Evolutionary conservation across 1,140 invertebrate species (phyloP), one percentile per base, ranked within the genome.

Genomic region (Diachasmimorpha longicaudata): DNA sequence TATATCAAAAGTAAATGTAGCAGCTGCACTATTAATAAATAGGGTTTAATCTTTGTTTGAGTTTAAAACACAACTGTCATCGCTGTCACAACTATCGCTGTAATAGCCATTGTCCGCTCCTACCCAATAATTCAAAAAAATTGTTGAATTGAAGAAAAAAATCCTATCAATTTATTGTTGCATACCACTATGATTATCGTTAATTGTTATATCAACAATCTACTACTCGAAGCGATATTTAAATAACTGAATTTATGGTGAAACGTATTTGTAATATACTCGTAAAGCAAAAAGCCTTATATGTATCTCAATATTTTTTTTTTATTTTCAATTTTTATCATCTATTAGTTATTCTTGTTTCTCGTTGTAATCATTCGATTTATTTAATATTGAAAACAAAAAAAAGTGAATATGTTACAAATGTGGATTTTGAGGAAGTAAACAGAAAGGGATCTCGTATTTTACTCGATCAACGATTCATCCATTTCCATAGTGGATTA

Each of bases 211-310:
- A 58, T 77, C 39, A 55, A 58, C 70, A 44, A 67, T 39, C 19
- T 36, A 74, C 16, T 66, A 73, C 75, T 77, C 70, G 39, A 72
- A 72, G 46, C 70, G 75, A 77, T 73, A 76, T 76, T 76, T 72
- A 72, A 72, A 19, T 72, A 39, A 52, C 23, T 63, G 58, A 63
- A 63, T 25, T 63, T 11, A 63, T 25, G 58, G 10, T 63, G 8
- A 63, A 63, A 66, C 19, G 31, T 73, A 63, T 63, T 37, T 73
- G 44, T 72, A 58, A 42, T 66, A 73, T 73, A 73, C 55, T 66
- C 55, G n/a, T 73, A 63, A 39, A 23, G 23, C 9, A 42, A 42
- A 55, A 63, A 63, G 58, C 58, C 58, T 63, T 63, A 25, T 25
- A 63, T 63, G 58, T 63, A 63, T 63, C 58, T 63, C 58, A 63